Base-by-base conservation (phyloP, 2,888 invertebrate species). In the Cantharis flavilabris region DNA sequence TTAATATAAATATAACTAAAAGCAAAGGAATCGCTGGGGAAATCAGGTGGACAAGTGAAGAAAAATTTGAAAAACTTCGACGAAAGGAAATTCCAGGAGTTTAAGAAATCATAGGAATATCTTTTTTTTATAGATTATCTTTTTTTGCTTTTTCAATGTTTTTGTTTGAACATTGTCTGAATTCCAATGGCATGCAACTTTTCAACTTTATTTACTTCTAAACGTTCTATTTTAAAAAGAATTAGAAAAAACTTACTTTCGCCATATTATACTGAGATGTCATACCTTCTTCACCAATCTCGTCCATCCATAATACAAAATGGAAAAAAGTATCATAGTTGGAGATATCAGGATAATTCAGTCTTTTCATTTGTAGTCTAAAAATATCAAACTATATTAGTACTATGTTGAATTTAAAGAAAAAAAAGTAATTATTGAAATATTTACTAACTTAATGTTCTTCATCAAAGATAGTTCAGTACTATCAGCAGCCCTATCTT, bases 291-390 rank as follows among this genome's bases (percentile, higher is more conserved):
- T 86, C 85, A 72, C 90, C 89, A 14, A 91, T 88, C 86, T 94
- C 93, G 82, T 93, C 93, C 85, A 92, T 88, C 90, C 92, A 92
- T 0, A 94, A 86, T 65, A 92, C 83, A 69, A 90, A 87, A 77
- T 90, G 90, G 83, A 92, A 92, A 80, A 89, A 91, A 13, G 86
- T 82, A 76, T 86, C 84, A 81, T 92, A 93, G 82, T 90, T 90
- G 0, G 86, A 81, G 72, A 81, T 81, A 3, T 90, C 89, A 0
- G 88, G 85, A 82, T 90, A 87, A 70, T 86, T 86, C 0, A 83
- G 84, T 16, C 87, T 20, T 20, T 20, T 84, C 63, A 90, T 83
- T 73, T 87, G 83, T 0, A 78, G 72, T 74, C 89, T 89, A 84
- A 62, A 81, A 85, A 81, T 70, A 70, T 75, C 13, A 33, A 33